These are phyloP conservation scores for Luscinia luscinia DNA, from an alignment of 2,797 vertebrate species.

Conservation along the genomic window DNA sequence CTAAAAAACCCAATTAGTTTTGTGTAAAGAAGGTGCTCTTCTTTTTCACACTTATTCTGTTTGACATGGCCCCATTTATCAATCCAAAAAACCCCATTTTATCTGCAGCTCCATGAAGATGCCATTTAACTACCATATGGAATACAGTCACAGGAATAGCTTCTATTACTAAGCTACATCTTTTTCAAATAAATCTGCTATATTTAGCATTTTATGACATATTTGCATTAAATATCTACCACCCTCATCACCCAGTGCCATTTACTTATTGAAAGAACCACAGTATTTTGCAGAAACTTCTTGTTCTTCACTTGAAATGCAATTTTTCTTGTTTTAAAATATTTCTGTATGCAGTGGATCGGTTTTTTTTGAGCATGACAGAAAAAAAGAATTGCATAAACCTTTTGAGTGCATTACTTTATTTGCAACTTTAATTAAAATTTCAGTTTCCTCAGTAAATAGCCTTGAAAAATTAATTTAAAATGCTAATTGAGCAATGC, in stretches of 20 bases:
- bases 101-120: neutral
- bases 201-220: neutral
- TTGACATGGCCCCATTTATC: neutral
- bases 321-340: conserved; percentile 27
- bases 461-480: conserved; percentile 68
- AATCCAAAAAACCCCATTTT: neutral
- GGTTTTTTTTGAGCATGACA: neutral
- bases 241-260: neutral
- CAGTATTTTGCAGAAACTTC: neutral
- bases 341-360: conserved; percentile 5
- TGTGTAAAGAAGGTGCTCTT: neutral
- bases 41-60: neutral
- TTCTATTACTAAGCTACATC: neutral
- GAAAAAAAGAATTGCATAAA: conserved; percentile 28
- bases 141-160: neutral
- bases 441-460: conserved; percentile 70
- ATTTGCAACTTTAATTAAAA: conserved; percentile 76
- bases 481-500: conserved; percentile 58
- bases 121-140: neutral
- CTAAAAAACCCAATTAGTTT: neutral
- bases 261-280: neutral
- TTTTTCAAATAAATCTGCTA: neutral
- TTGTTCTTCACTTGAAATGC: conserved; percentile 1
- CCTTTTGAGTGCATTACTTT: conserved; percentile 59
- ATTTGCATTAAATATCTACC: neutral